Evolutionary conservation across 2,888 invertebrate genomes (phyloP).

Genomic region (Eupithecia inturbata): DNA sequence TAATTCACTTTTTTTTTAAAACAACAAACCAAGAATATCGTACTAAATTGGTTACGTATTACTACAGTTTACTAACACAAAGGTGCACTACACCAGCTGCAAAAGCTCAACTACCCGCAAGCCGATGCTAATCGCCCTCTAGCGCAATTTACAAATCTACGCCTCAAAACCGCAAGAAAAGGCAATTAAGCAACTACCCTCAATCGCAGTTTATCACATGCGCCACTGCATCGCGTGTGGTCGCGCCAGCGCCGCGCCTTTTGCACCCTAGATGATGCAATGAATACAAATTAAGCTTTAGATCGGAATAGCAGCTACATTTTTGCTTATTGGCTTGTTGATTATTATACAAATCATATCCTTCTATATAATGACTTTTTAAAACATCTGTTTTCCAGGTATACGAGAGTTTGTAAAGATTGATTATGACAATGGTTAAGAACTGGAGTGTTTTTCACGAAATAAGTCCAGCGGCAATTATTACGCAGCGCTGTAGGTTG

Average conservation of each 20-base stretch:
- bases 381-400: too few relatives aligned
- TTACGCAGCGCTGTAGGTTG: too few relatives aligned
- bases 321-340: not conserved
- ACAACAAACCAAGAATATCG: not conserved
- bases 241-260: not conserved
- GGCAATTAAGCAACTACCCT: constrained; percentile 38
- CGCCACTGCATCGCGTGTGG: constrained; percentile 28
- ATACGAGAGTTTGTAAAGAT: too few relatives aligned
- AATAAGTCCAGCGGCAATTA: too few relatives aligned
- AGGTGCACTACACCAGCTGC: not conserved
- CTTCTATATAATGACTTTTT: too few relatives aligned
- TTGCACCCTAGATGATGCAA: not conserved
- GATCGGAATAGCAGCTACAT: not conserved
- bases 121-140: constrained; percentile 27
- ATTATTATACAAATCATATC: too few relatives aligned
- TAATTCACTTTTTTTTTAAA: too few relatives aligned
- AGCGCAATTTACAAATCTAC: constrained; percentile 36
- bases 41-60: not conserved
- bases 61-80: not conserved
- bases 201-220: constrained; percentile 36
- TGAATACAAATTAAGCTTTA: not conserved
- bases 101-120: constrained; percentile 9
- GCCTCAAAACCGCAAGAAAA: constrained; percentile 34
- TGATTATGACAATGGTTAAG: too few relatives aligned
- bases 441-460: too few relatives aligned